Evolutionary conservation across 2,113 vertebrate genomes (phyloP).

Genomic region (Xiphias gladius): DNA sequence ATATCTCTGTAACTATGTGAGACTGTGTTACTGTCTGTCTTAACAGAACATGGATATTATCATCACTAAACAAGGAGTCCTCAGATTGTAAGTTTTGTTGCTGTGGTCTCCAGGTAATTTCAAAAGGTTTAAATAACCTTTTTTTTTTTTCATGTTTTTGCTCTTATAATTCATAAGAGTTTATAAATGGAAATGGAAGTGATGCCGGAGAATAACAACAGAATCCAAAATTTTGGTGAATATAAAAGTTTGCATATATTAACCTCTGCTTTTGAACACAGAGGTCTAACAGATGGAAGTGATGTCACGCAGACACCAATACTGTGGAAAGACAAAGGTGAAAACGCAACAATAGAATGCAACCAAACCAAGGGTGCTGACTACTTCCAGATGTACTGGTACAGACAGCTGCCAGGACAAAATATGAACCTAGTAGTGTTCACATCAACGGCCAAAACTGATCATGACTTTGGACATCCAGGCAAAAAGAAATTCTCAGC

Average conservation of each 20-base stretch:
- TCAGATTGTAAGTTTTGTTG: not conserved
- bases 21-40: not conserved
- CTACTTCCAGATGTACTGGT: slow-evolving; percentile 76
- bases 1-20: not conserved
- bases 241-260: no score
- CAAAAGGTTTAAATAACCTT: not conserved
- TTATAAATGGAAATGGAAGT: no score
- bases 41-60: slow-evolving; percentile 14
- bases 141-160: no score
- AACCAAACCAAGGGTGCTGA: not conserved
- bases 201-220: no score
- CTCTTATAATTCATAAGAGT: no score
- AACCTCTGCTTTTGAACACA: not conserved
- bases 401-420: slow-evolving; percentile 67
- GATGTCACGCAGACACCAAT: slow-evolving; percentile 31
- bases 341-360: slow-evolving; percentile 45
- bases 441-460: rapidly evolving
- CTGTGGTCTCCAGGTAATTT: slow-evolving; percentile 1
- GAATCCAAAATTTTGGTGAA: no score
- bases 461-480: slow-evolving; percentile 6
- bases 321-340: not conserved
- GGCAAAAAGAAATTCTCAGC: slow-evolving; percentile 11
- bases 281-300: slow-evolving; percentile 8
- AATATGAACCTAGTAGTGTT: slow-evolving; percentile 61
- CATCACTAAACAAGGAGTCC: not conserved